Evolutionary conservation across 2,797 vertebrate genomes (phyloP).

Genomic region (Coregonus ussuriensis): DNA sequence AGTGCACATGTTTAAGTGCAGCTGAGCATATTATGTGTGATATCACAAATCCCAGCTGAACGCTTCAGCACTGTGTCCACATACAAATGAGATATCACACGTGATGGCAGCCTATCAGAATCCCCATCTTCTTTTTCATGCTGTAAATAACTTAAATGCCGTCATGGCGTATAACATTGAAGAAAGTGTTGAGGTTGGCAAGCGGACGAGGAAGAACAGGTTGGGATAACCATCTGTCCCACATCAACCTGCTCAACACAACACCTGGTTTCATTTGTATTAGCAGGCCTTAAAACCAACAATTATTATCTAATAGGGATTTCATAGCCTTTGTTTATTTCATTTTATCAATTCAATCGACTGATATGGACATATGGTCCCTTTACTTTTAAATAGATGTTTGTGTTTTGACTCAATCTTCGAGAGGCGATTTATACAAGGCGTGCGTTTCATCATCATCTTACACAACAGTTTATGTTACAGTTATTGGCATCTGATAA

Average conservation of each 20-base stretch:
- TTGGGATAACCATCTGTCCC: slow-evolving; percentile 1
- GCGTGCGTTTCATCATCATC: background rate
- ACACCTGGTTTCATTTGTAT: background rate
- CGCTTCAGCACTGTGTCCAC: background rate
- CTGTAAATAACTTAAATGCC: background rate
- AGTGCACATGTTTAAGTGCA: background rate
- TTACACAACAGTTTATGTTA: background rate
- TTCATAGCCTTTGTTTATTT: background rate
- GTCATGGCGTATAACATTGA: background rate
- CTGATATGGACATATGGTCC: too few species aligned
- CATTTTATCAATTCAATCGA: background rate
- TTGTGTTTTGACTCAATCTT: background rate
- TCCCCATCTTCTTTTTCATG: background rate
- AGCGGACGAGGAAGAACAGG: background rate
- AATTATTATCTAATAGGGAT: background rate
- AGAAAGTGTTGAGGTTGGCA: background rate
- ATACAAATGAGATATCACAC: background rate
- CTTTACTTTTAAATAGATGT: background rate
- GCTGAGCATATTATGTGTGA: slow-evolving; percentile 11
- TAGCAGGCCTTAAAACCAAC: background rate
- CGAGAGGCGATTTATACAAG: background rate
- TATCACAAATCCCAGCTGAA: background rate
- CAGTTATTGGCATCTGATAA: background rate
- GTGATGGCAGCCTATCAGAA: background rate
- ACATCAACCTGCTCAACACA: background rate